Evolutionary conservation across 2,113 vertebrate species (phyloP), one percentile per base, ranked within the genome.

Genomic region (Vimba vimba): DNA sequence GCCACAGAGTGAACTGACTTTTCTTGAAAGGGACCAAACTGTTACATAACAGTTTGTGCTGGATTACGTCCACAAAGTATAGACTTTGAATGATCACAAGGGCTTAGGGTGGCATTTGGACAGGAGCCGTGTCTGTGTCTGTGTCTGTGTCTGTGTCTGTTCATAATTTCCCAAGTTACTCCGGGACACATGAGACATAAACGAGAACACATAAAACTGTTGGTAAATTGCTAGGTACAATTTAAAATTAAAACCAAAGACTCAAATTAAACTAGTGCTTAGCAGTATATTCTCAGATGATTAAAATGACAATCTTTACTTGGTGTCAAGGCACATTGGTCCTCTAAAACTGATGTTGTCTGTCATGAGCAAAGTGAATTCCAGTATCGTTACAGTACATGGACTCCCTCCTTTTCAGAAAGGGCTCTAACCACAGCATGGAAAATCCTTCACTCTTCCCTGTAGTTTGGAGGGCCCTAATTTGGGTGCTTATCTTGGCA

Each of bases 401-500:
- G 23, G n/a, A 12, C 64, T 69, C 4, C 8, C 30, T 71, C 68
- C 33, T 27, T 85, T 57, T 12, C 23, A 85, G 47, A 59, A 50
- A 36, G 36, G 76, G 3, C 50, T 45, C 33, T 50, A 10, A 25
- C 57, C 50, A n/a, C 66, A 74, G 55, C 75, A 45, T 79, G 86
- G 77, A 85, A 81, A 81, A 47, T 71, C 76, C 79, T 84, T 45
- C 23, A 30, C 59, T 79, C 23, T 62, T 68, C 45, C 77, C 69
- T 25, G 6, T 27, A 80, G 83, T 81, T 85, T 85, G 47, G 69
- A 76, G 45, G 43, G 64, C 64, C 80, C 80, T 82, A 60, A 79
- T 83, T 79, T 83, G 60, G 30, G 57, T 87, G 86, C 83, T 87
- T 87, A 45, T 57, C 52, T 84, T 87, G 86, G 83, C 86, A 87